Evolutionary conservation across 1,140 invertebrate species (phyloP).

Genomic region (Fopius arisanus): DNA sequence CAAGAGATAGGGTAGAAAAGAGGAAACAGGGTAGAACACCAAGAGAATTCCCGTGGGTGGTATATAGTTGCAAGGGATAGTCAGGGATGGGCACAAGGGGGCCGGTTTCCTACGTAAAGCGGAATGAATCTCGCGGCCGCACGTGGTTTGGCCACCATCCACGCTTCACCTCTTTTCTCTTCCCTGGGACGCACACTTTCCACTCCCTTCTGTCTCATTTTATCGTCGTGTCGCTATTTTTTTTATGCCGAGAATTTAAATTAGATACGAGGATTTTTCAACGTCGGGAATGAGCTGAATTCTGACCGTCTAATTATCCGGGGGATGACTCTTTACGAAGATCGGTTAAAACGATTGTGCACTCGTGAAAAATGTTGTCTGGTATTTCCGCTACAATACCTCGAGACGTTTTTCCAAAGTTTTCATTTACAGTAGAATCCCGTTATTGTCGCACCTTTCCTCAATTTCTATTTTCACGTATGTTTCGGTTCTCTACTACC

Average conservation of each 20-base stretch:
- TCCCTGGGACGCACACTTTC: neutral
- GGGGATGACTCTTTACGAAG: conserved; percentile 44
- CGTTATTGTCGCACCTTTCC: too few relatives aligned
- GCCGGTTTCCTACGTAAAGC: conserved; percentile 43
- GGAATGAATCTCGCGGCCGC: conserved; percentile 58
- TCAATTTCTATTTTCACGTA: too few relatives aligned
- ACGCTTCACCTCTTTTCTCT: conserved; percentile 44
- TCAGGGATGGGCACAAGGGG: conserved; percentile 20
- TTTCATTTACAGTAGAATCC: too few relatives aligned
- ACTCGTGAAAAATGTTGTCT: neutral
- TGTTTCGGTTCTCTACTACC: too few relatives aligned
- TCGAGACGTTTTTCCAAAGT: too few relatives aligned
- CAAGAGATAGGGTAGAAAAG: neutral
- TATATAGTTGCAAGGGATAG: conserved; percentile 15
- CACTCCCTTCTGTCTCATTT: conserved; percentile 12
- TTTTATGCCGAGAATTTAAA: conserved; percentile 57
- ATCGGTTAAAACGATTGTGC: neutral
- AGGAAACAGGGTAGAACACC: neutral
- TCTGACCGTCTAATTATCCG: conserved; percentile 47
- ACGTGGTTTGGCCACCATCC: conserved; percentile 58
- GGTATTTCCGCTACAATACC: too few relatives aligned
- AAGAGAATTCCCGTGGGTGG: conserved; percentile 10
- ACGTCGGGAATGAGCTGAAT: conserved; percentile 44
- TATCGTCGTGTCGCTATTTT: conserved; percentile 19
- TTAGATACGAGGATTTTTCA: conserved; percentile 53